Evolutionary conservation across 1,140 invertebrate species (phyloP).

Genomic region (Drosophila kurseongensis): DNA sequence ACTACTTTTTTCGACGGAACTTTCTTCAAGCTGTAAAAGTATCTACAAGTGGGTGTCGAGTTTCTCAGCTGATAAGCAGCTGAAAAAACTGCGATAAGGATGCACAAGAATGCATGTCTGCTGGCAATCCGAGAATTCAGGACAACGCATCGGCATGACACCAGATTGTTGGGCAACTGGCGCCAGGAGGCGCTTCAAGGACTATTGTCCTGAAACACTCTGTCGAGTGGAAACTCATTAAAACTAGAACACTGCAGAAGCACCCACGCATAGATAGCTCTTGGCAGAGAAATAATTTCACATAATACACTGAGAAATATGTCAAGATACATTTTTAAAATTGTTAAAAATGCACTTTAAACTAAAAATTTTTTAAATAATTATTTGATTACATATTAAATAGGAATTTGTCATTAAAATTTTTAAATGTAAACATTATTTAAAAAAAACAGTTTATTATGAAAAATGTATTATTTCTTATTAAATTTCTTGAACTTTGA

Average conservation of each 20-base stretch:
- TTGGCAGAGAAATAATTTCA: constrained; percentile 53
- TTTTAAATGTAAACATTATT: too few relatives aligned
- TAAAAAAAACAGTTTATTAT: too few relatives aligned
- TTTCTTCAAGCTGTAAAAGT: constrained; percentile 11
- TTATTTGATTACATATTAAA: too few relatives aligned
- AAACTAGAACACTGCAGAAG: constrained; percentile 72
- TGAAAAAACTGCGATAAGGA: constrained; percentile 27
- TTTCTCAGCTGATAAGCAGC: constrained; percentile 36
- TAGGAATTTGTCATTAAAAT: too few relatives aligned
- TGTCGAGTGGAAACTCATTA: constrained; percentile 75
- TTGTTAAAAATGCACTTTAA: too few relatives aligned
- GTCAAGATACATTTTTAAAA: too few relatives aligned
- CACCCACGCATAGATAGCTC: constrained; percentile 38
- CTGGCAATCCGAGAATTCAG: constrained; percentile 32
- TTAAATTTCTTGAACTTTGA: too few relatives aligned
- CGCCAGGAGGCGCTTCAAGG: constrained; percentile 73
- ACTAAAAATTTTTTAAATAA: too few relatives aligned
- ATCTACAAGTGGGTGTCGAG: constrained; percentile 31
- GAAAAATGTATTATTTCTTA: too few relatives aligned
- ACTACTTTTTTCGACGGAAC: constrained; percentile 8
- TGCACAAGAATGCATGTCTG: constrained; percentile 32
- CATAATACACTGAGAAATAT: constrained; percentile 23
- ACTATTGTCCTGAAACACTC: constrained; percentile 52
- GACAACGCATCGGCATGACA: constrained; percentile 19
- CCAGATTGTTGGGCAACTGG: constrained; percentile 57